Evolutionary conservation across 2,797 vertebrate genomes (phyloP).

Genomic region (Pogonophryne albipinna): DNA sequence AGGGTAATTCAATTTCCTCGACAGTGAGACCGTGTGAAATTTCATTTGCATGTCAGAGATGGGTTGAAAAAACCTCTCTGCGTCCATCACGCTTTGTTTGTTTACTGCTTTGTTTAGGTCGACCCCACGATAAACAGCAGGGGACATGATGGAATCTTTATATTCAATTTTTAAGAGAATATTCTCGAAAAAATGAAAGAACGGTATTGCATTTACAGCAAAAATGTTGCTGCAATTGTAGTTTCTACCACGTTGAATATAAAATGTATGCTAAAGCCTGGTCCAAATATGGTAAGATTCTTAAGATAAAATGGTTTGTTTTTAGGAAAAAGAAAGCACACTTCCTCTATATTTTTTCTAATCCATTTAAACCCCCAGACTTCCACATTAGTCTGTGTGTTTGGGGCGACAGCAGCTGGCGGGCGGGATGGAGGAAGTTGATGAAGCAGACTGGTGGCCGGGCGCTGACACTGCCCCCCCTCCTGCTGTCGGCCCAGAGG

Average conservation of each 20-base stretch:
- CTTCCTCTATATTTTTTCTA: not conserved
- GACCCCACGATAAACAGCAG: conserved; percentile 57
- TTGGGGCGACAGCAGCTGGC: conserved; percentile 77
- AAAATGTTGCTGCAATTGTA: not conserved
- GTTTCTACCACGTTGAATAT: not conserved
- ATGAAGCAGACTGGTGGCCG: conserved; percentile 74
- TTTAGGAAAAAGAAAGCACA: not conserved
- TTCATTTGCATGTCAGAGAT: conserved; percentile 68
- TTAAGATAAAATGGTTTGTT: not conserved
- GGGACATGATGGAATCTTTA: conserved; percentile 44
- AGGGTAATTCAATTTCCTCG: conserved; percentile 81
- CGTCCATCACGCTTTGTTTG: conserved; percentile 59
- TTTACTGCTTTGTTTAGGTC: conserved; percentile 61
- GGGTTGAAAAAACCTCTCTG: conserved; percentile 41
- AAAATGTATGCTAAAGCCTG: not conserved
- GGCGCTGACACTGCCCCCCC: conserved; percentile 77
- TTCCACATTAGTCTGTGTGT: conserved; percentile 22
- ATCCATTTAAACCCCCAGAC: conserved; percentile 22
- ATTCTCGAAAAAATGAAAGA: not conserved
- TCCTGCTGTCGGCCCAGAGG: conserved; percentile 69
- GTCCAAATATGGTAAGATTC: not conserved
- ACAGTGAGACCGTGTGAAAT: conserved; percentile 77
- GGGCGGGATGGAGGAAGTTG: conserved; percentile 66
- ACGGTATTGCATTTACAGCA: not conserved
- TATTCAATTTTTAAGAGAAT: conserved; percentile 6